Percentiles rank a stretch among this genome's conserved stretches.
phyloP scores from a whole-genome alignment of 2,113 vertebrate genomes.

The Bagarius yarrelli region DNA sequence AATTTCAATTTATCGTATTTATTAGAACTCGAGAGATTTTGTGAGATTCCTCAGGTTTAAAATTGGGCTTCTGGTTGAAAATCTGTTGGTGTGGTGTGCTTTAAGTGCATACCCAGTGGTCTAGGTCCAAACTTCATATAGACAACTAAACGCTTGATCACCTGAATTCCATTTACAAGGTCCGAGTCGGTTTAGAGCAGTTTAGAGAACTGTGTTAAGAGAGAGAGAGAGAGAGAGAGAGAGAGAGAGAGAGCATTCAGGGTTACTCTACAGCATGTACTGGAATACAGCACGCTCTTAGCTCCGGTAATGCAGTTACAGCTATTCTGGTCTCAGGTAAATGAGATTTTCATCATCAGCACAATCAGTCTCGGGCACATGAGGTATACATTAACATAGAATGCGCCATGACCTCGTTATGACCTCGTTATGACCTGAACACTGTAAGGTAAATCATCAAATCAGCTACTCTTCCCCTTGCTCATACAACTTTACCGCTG shows the following conservation, averaged over 20 bases:
- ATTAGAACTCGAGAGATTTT: too few species aligned
- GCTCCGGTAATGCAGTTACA: constrained; percentile 60
- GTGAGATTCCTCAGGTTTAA: too few species aligned
- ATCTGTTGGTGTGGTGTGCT: too few species aligned
- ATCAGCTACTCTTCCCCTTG: not conserved
- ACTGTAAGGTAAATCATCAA: too few species aligned
- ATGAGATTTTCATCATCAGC: constrained; percentile 67
- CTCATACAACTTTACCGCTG: not conserved
- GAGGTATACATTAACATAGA: not conserved
- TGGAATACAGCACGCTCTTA: constrained; percentile 23
- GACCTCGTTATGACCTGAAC: not conserved
- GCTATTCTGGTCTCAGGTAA: constrained; percentile 63
- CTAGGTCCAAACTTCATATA: too few species aligned
- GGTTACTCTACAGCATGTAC: not conserved
- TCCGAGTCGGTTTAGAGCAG: not conserved
- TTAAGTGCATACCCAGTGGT: too few species aligned
- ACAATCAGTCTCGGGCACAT: constrained; percentile 54
- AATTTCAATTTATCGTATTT: too few species aligned
- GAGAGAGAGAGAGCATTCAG: not conserved
- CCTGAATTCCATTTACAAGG: not conserved
- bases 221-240: too few species aligned
- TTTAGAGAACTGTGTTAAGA: constrained; percentile 2
- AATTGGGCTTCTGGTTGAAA: too few species aligned
- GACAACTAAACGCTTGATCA: not conserved
- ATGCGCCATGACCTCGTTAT: not conserved